Conservation (phyloP, 1,140 invertebrate species). For the Drosophila lacteicornis region DNA sequence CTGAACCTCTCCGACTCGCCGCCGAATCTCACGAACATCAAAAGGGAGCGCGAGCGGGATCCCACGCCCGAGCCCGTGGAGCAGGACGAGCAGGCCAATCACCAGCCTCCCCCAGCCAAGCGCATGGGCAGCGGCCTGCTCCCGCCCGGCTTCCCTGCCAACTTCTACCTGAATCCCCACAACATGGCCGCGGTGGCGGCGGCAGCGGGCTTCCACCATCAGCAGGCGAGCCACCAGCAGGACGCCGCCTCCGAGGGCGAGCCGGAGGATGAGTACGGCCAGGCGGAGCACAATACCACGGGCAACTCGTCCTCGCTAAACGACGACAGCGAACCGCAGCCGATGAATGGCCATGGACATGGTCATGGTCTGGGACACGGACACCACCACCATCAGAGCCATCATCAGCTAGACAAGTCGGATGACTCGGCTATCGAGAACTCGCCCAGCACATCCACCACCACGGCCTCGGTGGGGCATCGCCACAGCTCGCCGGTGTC, state of each 20-base stretch:
- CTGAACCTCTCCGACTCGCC: constrained; percentile 88
- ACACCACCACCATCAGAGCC: constrained; percentile 60
- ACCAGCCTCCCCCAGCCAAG: constrained; percentile 87
- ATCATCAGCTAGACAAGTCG: constrained; percentile 78
- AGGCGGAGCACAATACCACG: constrained; percentile 70
- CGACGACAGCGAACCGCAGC: constrained; percentile 62
- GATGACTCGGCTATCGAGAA: constrained; percentile 82
- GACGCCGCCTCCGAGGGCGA: constrained; percentile 73
- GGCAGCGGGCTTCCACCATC: constrained; percentile 73
- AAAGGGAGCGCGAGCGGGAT: constrained; percentile 88
- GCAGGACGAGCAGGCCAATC: constrained; percentile 54
- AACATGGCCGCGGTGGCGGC: constrained; percentile 83
- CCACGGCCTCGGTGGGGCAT: constrained; percentile 63
- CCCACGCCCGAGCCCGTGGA: constrained; percentile 78
- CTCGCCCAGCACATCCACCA: constrained; percentile 78
- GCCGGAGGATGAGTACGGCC: constrained; percentile 67
- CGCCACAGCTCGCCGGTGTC: constrained; percentile 78
- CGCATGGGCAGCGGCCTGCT: constrained; percentile 82
- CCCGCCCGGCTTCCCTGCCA: constrained; percentile 75
- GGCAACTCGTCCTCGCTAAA: constrained; percentile 71
- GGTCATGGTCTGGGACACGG: constrained; percentile 48
- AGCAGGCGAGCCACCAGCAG: constrained; percentile 60
- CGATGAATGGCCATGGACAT: constrained; percentile 71
- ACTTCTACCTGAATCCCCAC: constrained; percentile 78
- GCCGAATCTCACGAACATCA: constrained; percentile 85